Percentiles rank a stretch among this genome's conserved stretches.
Conservation (phyloP, 2,797 vertebrate species). For the Sternotherus odoratus region DNA sequence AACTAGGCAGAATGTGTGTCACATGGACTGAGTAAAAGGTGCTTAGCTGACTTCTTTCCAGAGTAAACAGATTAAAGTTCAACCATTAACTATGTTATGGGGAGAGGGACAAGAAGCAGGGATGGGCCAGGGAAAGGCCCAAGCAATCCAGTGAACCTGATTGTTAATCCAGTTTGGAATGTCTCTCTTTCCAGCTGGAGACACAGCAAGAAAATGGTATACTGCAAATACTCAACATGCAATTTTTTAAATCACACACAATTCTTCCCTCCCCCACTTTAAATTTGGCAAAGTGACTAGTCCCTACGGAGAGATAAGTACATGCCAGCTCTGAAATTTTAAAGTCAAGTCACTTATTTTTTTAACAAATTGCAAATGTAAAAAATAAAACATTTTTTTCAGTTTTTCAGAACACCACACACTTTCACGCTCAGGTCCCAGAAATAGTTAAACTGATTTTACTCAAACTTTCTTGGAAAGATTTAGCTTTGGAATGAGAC, state of each 20-base stretch:
- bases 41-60: background rate
- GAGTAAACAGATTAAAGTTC: background rate
- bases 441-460: background rate
- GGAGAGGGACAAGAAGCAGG: background rate
- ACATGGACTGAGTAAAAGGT: background rate
- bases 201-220: background rate
- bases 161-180: background rate
- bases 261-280: background rate
- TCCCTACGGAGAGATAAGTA: background rate
- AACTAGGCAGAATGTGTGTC: background rate
- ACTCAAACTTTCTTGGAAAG: background rate
- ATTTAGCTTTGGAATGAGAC: background rate
- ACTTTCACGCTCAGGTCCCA: background rate
- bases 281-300: background rate
- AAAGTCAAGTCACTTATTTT: background rate
- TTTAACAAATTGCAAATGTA: background rate
- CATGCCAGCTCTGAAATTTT: background rate
- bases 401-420: background rate
- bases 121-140: background rate
- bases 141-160: background rate
- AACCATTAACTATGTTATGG: background rate
- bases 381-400: background rate
- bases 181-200: background rate
- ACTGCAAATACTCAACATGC: background rate
- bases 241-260: background rate